phyloP scores from a whole-genome alignment of 2,888 invertebrate genomes.

The Meta bourneti region DNA sequence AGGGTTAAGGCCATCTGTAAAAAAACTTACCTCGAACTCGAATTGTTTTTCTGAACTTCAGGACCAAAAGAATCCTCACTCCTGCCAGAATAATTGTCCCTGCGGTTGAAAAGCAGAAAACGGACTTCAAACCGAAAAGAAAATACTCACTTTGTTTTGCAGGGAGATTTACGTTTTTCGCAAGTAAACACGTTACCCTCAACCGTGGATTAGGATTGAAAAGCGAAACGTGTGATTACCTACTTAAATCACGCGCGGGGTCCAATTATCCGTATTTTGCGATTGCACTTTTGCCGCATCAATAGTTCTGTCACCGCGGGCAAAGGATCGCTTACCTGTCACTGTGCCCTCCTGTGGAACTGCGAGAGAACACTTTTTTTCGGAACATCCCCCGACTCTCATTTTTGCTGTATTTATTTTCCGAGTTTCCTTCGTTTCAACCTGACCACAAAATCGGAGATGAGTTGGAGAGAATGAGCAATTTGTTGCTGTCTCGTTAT shows the following conservation, averaged over 20 bases:
- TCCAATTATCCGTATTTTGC: slow-evolving; percentile 58
- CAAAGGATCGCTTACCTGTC: slow-evolving; percentile 70
- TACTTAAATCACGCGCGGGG: slow-evolving; percentile 44
- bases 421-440: background rate
- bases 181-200: slow-evolving; percentile 35
- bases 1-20: too few species aligned
- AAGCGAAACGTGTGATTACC: slow-evolving; percentile 69
- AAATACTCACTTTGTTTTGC: too few species aligned
- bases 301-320: slow-evolving; percentile 66
- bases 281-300: slow-evolving; percentile 60
- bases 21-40: too few species aligned
- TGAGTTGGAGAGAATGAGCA: background rate
- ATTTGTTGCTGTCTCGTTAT: background rate
- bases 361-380: background rate
- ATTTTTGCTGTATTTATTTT: background rate
- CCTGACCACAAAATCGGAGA: background rate
- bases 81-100: too few species aligned
- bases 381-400: background rate
- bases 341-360: slow-evolving; percentile 12
- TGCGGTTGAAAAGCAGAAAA: too few species aligned
- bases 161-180: background rate
- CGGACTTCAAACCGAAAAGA: too few species aligned
- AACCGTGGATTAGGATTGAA: slow-evolving; percentile 35
- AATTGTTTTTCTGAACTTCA: too few species aligned
- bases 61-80: too few species aligned